phyloP scores from a whole-genome alignment of 92 coral and sea anemone species.

The Zoanthus solanderi region DNA sequence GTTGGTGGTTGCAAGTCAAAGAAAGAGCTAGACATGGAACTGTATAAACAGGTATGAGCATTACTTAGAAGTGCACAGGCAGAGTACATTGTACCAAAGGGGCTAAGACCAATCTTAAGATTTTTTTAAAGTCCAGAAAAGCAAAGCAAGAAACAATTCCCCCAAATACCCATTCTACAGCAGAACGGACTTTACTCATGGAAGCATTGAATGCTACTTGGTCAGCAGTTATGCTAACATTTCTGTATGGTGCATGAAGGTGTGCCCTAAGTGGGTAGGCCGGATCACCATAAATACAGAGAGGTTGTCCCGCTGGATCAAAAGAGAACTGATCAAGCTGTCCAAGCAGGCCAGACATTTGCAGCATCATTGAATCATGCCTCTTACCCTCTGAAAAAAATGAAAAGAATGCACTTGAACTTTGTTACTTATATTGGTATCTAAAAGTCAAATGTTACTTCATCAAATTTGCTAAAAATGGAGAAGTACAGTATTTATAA shows the following conservation, averaged over 20 bases:
- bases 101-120: conserved; percentile 6
- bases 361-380: no score
- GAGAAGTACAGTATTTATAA: no score
- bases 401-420: no score
- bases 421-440: neutral
- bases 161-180: conserved; percentile 15
- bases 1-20: conserved; percentile 18
- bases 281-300: no score
- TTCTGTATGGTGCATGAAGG: no score
- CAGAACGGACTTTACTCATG: no score
- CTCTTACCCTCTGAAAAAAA: no score
- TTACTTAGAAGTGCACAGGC: neutral
- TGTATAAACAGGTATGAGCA: neutral
- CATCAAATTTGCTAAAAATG: no score
- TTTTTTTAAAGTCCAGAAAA: conserved; percentile 7
- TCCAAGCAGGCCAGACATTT: conserved; percentile 37
- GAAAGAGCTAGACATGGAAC: neutral
- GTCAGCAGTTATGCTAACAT: no score
- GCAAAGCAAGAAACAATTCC: neutral
- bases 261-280: conserved; percentile 6
- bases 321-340: conserved; percentile 23
- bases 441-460: no score
- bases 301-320: neutral
- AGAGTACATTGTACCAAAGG: conserved; percentile 12
- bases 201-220: no score